Conservation (phyloP, 2,113 vertebrate species). For the Aldabrachelys gigantea region DNA sequence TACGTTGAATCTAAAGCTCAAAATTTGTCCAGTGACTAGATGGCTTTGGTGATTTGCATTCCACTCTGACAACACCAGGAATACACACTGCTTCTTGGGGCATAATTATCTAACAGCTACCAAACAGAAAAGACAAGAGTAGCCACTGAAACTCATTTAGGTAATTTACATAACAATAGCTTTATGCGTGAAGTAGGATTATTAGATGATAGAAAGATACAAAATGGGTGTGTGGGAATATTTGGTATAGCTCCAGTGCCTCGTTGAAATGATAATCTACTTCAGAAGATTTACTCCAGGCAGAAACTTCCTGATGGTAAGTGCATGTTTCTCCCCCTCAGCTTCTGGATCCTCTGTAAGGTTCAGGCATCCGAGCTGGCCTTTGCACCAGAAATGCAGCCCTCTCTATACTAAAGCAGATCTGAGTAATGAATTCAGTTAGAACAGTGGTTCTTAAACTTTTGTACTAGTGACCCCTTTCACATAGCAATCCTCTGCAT, state of each 20-base stretch:
- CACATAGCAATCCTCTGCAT: no score
- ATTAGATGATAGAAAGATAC: not conserved
- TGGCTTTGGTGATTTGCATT: not conserved
- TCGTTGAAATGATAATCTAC: not conserved
- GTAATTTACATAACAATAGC: not conserved
- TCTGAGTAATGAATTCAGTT: not conserved
- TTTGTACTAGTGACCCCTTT: no score
- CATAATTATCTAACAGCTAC: not conserved
- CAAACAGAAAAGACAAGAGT: not conserved
- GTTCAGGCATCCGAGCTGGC: not conserved
- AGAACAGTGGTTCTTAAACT: not conserved
- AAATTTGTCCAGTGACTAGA: fast-evolving
- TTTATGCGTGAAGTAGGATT: not conserved
- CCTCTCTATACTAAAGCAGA: not conserved
- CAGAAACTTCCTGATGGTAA: not conserved
- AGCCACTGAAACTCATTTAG: not conserved
- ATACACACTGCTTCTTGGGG: fast-evolving
- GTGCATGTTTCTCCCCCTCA: not conserved
- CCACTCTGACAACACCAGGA: not conserved
- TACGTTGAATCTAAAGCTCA: not conserved
- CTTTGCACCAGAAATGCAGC: not conserved
- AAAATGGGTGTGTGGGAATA: fast-evolving
- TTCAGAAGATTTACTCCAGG: not conserved
- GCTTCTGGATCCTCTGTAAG: not conserved
- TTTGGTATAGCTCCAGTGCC: not conserved